Conservation (phyloP, 2,888 invertebrate genomes). For the Monopis laevigella region DNA sequence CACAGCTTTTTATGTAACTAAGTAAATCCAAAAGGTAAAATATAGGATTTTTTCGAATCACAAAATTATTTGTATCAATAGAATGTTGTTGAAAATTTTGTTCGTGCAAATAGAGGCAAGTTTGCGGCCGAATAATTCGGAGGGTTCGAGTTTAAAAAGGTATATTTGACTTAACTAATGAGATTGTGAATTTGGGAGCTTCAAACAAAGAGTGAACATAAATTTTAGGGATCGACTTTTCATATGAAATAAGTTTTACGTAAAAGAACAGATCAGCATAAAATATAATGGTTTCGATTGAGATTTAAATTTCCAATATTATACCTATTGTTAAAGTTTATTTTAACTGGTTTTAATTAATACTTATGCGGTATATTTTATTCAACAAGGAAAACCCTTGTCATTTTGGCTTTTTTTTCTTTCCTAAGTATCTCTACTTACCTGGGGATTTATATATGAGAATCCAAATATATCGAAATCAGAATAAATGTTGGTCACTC, state of each 20-base stretch:
- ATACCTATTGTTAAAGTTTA: too few relatives aligned
- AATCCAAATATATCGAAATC: too few relatives aligned
- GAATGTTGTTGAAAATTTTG: constrained; percentile 47
- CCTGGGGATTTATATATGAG: too few relatives aligned
- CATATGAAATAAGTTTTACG: constrained; percentile 31
- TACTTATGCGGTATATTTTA: too few relatives aligned
- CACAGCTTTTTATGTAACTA: neutral
- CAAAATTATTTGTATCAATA: constrained; percentile 62
- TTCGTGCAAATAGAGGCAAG: constrained; percentile 45
- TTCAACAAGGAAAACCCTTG: too few relatives aligned
- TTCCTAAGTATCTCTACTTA: too few relatives aligned
- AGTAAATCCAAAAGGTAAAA: too few relatives aligned
- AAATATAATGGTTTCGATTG: too few relatives aligned
- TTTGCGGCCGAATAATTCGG: constrained; percentile 31
- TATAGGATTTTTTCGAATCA: constrained; percentile 36
- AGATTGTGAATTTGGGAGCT: constrained; percentile 33
- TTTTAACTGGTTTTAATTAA: too few relatives aligned
- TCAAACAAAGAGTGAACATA: constrained; percentile 30
- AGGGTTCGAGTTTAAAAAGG: constrained; percentile 48
- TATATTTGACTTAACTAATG: constrained; percentile 62
- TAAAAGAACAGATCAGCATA: constrained; percentile 19
- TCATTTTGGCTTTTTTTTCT: too few relatives aligned
- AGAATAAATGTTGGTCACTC: too few relatives aligned
- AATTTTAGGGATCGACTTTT: constrained; percentile 29
- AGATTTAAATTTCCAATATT: too few relatives aligned